Base-by-base conservation (phyloP, 1,140 invertebrate species). In the Conus ventricosus region DNA sequence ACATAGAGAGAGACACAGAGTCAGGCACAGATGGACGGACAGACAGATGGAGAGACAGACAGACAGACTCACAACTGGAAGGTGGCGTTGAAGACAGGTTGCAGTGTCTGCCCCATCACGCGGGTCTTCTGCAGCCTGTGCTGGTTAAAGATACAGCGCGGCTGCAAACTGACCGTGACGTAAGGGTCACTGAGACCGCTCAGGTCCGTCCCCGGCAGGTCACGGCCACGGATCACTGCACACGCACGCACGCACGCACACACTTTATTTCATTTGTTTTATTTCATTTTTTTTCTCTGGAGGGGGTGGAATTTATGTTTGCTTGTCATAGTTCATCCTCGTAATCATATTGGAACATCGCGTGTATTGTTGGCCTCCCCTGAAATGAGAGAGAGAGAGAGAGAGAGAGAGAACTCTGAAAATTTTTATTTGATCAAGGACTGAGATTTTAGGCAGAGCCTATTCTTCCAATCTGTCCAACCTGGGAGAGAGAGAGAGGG, bases 51-150 rank as follows among this genome's bases (percentile, higher is more conserved):
- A 63, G 51, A 39, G 55, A 78, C 54, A 51, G 54, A 8, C 39
- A 80, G 17, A 25, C 25, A 82, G 67, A 96, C 97, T 95, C 96
- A 97, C 96, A 99, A 99, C 96, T 98, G 97, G 94, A 99, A 99
- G 93, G 97, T 98, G 93, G 99, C 98, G 93, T 99, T 98, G 96
- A 98, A 99, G 63, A 98, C 96, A 0, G 98, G 98, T 95, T 99
- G 97, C 3, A 99, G 94, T 0, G 98, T 99, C 96, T 97, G 97
- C 96, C 98, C 98, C 93, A 98, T 97, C 23, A 99, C 97, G 94
- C 97, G 97, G 0, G 98, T 99, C 92, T 97, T 97, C 94, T 98
- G 97, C 89, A 97, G 97, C 63, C 97, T 96, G 91, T 97, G 97
- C 91, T 97, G 97, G 0, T 97, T 96, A 94, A 98, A 99, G 54